Conservation (phyloP, 2,888 invertebrate species). For the Cyrtodaria siliqua region DNA sequence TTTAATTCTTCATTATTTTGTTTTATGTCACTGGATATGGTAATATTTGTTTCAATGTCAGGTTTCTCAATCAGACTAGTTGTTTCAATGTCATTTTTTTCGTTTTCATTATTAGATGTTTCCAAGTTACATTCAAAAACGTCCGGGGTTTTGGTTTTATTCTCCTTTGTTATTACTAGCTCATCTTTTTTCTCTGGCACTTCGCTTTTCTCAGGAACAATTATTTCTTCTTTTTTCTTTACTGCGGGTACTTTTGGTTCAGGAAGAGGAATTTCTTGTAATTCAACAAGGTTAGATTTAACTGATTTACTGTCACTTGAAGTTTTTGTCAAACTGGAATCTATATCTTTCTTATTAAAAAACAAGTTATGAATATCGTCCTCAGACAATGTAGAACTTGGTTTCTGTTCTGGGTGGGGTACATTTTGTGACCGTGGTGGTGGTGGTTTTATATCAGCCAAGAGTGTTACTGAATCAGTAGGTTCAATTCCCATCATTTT, state of each 20-base stretch:
- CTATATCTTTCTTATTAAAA: conserved; percentile 13
- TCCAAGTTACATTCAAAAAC: no score
- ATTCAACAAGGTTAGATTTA: neutral
- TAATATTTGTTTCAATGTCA: neutral
- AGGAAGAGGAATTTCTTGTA: neutral
- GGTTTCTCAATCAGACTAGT: neutral
- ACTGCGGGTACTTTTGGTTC: conserved; percentile 1
- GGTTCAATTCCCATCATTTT: conserved; percentile 70
- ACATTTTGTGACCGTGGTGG: conserved; percentile 64
- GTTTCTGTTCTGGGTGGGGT: conserved; percentile 39
- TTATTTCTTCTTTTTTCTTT: neutral
- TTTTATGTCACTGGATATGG: neutral
- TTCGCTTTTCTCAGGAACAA: conserved; percentile 1
- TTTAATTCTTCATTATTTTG: neutral
- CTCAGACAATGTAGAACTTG: conserved; percentile 39
- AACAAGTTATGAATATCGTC: conserved; percentile 45
- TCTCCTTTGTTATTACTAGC: no score
- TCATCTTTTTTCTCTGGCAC: no score
- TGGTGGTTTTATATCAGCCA: conserved; percentile 63
- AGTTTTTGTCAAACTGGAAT: neutral
- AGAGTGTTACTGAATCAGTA: conserved; percentile 32
- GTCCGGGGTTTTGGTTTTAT: no score
- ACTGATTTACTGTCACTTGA: neutral
- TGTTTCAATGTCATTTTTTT: neutral
- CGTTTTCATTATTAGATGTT: neutral